Percentiles rank a stretch among this genome's conserved stretches.
Conservation (phyloP, 2,113 vertebrate species). For the Plotosus lineatus region DNA sequence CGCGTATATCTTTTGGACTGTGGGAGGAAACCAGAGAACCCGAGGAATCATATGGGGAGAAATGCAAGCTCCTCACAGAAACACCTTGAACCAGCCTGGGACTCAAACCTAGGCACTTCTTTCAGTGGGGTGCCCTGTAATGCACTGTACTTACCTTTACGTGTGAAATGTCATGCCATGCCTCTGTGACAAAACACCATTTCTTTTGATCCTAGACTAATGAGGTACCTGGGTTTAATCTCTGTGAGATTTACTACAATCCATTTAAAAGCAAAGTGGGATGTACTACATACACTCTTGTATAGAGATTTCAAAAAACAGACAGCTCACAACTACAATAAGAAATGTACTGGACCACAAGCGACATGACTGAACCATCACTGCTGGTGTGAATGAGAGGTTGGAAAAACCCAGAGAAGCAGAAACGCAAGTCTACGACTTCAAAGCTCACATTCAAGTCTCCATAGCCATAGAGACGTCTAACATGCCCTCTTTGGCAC, state of each 20-base stretch:
- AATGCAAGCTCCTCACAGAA: too few species aligned
- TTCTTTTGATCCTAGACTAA: background rate
- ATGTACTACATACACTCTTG: background rate
- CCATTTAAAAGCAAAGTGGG: background rate
- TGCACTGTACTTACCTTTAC: too few species aligned
- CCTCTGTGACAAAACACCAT: background rate
- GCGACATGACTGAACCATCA: background rate
- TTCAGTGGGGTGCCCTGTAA: too few species aligned
- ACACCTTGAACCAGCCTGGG: too few species aligned
- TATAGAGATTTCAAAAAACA: background rate
- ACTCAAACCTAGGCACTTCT: too few species aligned
- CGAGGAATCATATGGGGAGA: too few species aligned
- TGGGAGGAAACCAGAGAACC: too few species aligned
- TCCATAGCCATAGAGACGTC: constrained; percentile 15
- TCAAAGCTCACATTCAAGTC: constrained; percentile 22
- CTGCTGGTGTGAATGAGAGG: background rate
- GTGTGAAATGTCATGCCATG: background rate
- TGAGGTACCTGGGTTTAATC: background rate
- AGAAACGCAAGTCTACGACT: constrained; percentile 41
- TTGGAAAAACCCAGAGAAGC: constrained; percentile 54
- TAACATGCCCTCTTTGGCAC: background rate
- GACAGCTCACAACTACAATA: background rate
- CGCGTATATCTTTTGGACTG: too few species aligned
- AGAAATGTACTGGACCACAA: background rate
- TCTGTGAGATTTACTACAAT: background rate